These are phyloP conservation scores for Paedocypris micromegethes DNA, from an alignment of 2,797 vertebrate species.

Conservation along the genomic window DNA sequence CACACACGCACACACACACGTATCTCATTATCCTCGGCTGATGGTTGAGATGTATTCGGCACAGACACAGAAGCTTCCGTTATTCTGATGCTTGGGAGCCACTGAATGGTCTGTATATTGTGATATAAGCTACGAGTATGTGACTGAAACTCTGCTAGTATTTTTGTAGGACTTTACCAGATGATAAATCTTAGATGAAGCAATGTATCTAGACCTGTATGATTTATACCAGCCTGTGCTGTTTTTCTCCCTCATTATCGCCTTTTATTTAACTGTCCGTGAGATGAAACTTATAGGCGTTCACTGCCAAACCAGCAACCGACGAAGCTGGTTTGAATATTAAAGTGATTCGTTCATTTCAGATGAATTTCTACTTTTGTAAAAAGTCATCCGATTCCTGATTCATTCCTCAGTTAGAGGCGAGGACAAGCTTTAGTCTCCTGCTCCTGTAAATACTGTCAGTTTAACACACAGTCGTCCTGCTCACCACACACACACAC, in stretches of 20 bases:
- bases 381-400: conserved; percentile 47
- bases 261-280: too few relatives aligned
- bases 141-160: conserved; percentile 57
- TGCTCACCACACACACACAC: conserved; percentile 52
- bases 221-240: too few relatives aligned
- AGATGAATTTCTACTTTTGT: conserved; percentile 15
- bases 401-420: conserved; percentile 65
- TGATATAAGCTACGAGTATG: conserved; percentile 70
- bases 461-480: conserved; percentile 58
- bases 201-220: conserved; percentile 60
- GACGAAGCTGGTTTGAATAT: too few relatives aligned
- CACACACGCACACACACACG: conserved; percentile 58
- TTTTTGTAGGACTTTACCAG: background rate
- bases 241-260: too few relatives aligned
- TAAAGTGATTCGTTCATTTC: conserved; percentile 46
- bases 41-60: conserved; percentile 39
- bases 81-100: conserved; percentile 33
- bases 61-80: conserved; percentile 45
- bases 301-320: too few relatives aligned
- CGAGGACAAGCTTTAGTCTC: conserved; percentile 36
- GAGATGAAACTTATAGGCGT: too few relatives aligned
- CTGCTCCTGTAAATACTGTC: conserved; percentile 58
- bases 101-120: conserved; percentile 54
- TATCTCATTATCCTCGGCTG: conserved; percentile 43
- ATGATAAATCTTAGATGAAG: conserved; percentile 60